These are phyloP conservation scores for Drosophila hamatofila DNA, from an alignment of 2,888 invertebrate genomes.

Conservation along the genomic window DNA sequence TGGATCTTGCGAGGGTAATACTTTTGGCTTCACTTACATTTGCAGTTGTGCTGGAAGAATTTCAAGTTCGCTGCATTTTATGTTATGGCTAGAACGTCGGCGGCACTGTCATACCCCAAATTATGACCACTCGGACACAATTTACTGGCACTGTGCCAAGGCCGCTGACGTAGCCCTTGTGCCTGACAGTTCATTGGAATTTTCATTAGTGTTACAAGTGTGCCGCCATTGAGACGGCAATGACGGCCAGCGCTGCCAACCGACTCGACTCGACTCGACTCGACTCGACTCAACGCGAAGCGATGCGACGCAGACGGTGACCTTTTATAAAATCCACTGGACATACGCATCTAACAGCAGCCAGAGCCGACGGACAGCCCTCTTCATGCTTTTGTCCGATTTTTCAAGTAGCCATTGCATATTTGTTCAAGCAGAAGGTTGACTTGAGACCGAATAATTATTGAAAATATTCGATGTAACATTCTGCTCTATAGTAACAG, in stretches of 20 bases:
- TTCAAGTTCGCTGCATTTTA: conserved; percentile 67
- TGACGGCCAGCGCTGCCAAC: conserved; percentile 43
- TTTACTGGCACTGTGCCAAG: conserved; percentile 73
- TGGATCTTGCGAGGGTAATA: background rate
- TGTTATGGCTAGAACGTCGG: conserved; percentile 13
- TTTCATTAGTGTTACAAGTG: conserved; percentile 78
- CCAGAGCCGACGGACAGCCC: background rate
- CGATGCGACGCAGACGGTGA: conserved; percentile 41
- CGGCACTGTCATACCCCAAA: conserved; percentile 45
- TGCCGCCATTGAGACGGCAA: conserved; percentile 73
- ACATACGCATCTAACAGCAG: conserved; percentile 46
- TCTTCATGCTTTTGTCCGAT: conserved; percentile 12
- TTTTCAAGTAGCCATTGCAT: conserved; percentile 42
- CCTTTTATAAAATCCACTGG: conserved; percentile 55
- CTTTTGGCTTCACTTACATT: conserved; percentile 23
- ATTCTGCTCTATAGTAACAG: background rate
- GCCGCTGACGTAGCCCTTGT: conserved; percentile 54
- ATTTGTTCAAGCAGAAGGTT: conserved; percentile 27
- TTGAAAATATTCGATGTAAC: background rate
- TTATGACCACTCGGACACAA: conserved; percentile 74
- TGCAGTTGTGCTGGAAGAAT: conserved; percentile 37
- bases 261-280: conserved; percentile 14
- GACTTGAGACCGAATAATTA: conserved; percentile 2
- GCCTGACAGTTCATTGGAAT: conserved; percentile 75
- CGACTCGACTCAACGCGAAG: background rate